Base-by-base conservation (phyloP, 2,797 vertebrate species). In the Pyrrhura leucotis region DNA sequence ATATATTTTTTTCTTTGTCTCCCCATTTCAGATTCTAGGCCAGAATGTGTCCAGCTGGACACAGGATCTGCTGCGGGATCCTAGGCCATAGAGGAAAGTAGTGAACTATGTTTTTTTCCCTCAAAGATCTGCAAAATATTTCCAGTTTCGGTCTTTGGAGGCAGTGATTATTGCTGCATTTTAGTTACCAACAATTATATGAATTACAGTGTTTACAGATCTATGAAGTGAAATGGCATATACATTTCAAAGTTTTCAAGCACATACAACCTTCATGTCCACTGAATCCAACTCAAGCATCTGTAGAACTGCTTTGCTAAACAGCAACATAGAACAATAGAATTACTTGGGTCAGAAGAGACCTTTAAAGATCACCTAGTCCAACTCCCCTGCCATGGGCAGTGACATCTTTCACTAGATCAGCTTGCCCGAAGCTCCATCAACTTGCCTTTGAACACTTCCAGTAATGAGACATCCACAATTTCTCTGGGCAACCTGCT, bases 321-420 rank as follows among this genome's bases (percentile, higher is more conserved):
- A 48, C 8, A 58, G 29, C 1, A 1, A 12, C 17, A 48, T 1
- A 12, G 29, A 84, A 31, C 6, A 5, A 53, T 3, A 56, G 31
- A 35, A 77, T 29, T 4, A 14, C 11, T 28, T 33, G 21, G 12
- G 31, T 72, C 1, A 0, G 23, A 92, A 79, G 14, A 5, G 37
- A 72, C 29, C 2, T 48, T 74, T 35, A 37, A 67, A 67, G 28
- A 35, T 25, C 39, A 62, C 5, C 16, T 25, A 45, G 6, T 69
- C 8, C 56, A 85, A 61, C 18, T 7, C 14, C 16, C 7, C 10
- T 28, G 6, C 14, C 23, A 21, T 4, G 5, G 7, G 17, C 9
- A 81, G 42, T 28, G 33, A 66, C 50, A 77, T 14, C 14, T 66
- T 81, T 9, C 15, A 50, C 12, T 8, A 31, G 7, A 87, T 58